A percentile compares a stretch with the other conserved stretches of the same genome.
These are phyloP conservation scores for Henricia sp. DNA, from an alignment of 53 echinoderm and acorn worm genomes.

Conservation along the genomic window DNA sequence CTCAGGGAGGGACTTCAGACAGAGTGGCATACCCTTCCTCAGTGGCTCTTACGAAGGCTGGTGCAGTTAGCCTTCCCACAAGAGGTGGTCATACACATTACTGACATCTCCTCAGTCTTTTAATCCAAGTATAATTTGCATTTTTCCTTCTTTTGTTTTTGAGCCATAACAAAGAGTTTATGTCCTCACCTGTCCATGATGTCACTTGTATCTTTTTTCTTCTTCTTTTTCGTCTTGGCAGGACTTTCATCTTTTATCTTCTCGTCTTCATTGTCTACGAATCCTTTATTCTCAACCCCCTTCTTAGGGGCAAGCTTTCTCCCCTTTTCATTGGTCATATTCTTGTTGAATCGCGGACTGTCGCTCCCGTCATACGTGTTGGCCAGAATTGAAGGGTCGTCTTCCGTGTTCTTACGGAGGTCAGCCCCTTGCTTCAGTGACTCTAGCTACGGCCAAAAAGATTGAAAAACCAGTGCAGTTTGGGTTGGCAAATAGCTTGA, in stretches of 20 bases:
- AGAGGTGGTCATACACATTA: no score
- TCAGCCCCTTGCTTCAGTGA: slow-evolving; percentile 77
- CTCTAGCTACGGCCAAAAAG: slow-evolving; percentile 66
- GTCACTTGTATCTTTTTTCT: slow-evolving; percentile 5
- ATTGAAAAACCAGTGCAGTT: not conserved
- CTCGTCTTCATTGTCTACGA: slow-evolving; percentile 63
- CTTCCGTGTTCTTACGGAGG: slow-evolving; percentile 64
- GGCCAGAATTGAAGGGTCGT: slow-evolving; percentile 58
- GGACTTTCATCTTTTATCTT: slow-evolving; percentile 36
- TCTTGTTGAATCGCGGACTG: slow-evolving; percentile 91
- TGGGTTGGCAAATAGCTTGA: no score
- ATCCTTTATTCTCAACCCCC: slow-evolving; percentile 76
- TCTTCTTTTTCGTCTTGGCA: slow-evolving; percentile 73
- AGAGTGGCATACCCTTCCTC: no score
- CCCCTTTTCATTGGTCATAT: slow-evolving; percentile 86
- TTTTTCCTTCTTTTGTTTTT: no score
- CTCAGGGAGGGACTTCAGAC: no score
- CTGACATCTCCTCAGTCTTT: no score
- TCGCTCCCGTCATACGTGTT: slow-evolving; percentile 90
- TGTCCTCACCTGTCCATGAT: slow-evolving; percentile 21
- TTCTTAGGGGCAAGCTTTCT: slow-evolving; percentile 90
- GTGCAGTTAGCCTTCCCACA: no score
- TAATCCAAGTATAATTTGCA: no score
- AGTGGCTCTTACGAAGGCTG: no score
- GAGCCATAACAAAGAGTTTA: not conserved